Base-by-base conservation (phyloP, 2,797 vertebrate genomes). In the Paramormyrops hopkinsi region DNA sequence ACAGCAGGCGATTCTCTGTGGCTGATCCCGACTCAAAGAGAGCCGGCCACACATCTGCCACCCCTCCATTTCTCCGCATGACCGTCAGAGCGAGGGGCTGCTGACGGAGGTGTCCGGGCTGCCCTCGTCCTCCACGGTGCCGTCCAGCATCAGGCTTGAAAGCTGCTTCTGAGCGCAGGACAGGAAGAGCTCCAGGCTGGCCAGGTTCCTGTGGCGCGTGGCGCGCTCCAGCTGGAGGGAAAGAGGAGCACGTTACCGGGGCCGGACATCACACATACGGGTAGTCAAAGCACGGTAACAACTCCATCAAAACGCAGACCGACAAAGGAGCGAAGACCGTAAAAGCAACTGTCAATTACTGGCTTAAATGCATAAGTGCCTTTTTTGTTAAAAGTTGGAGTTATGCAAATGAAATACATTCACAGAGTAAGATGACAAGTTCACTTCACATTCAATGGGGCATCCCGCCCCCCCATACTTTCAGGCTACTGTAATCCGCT, bases 161-260 rank as follows among this genome's bases (percentile, higher is more conserved):
- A 96, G 91, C 89, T 96, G 96, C 82, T 95, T 95, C 92, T 96
- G 96, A n/a, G 96, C 96, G 89, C 96, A 96, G 11, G 96, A 96
- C 41, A 96, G 94, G 93, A 96, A 96, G 44, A 96, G 94, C 90
- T 96, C 96, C 96, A 96, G 92, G 90, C 96, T 96, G 90, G 93
- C 94, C 46, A 96, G 93, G 93, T 93, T 95, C 90, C 95, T 94
- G 85, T 96, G 95, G 50, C 93, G 95, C 53, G 94, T 92, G 84
- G 95, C 93, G 91, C 95, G 93, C 92, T 96, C 96, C 48, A 96
- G 94, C 96, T 96, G 94, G 3, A 89, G 5, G 84, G 11, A 69
- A 53, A 89, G 89, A 84, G 90, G 33, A 25, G 41, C 8, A 7
- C 2, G 29, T 83, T 2, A 29, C n/a, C 9, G 22, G 22, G 51